Base-by-base conservation (phyloP, 2,888 invertebrate genomes). In the Theretra japonica region DNA sequence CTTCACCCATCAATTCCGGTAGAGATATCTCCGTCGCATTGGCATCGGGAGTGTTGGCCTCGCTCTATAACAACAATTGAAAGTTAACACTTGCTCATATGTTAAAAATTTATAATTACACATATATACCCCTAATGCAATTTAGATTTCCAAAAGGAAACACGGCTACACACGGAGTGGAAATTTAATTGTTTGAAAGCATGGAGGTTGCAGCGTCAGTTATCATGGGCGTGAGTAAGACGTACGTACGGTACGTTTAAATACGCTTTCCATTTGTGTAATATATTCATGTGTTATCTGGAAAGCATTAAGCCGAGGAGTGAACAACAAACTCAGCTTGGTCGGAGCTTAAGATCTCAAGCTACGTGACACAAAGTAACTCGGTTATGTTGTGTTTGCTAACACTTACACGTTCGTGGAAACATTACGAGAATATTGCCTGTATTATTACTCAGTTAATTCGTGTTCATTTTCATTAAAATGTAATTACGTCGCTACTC, bases 1-100 rank as follows among this genome's bases (percentile, higher is more conserved):
- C 96, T 77, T 96, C 93, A 23, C 95, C 95, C 81, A 95, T 95
- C 57, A 94, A 81, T 75, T 93, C 90, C 0, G 92, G 89, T 0
- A 94, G 86, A 2, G 91, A 82, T 15, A 93, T 88, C 6, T 86
- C 85, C 0, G 88, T 90, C n/a, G 82, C 73, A 74, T 90, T 90
- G 2, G 73, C 56, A 3, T 86, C 85, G 59, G 77, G 73, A 30
- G 76, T 80, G 76, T 91, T 92, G 25, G 91, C 86, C 74, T 95
- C 94, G 75, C 90, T 93, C 94, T 94, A 81, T 69, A 81, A 83
- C 75, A 86, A 88, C 7, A 41, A 1, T 53, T 5, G 68, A 58
- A 30, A 70, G 50, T 69, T 62, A 50, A 70, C 58, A 62, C 25
- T 69, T 56, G 17, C 60, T 59, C n/a, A 59, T 5, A 19, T 7